phyloP scores from a whole-genome alignment of 2,797 vertebrate genomes.

The Takifugu rubripes region DNA sequence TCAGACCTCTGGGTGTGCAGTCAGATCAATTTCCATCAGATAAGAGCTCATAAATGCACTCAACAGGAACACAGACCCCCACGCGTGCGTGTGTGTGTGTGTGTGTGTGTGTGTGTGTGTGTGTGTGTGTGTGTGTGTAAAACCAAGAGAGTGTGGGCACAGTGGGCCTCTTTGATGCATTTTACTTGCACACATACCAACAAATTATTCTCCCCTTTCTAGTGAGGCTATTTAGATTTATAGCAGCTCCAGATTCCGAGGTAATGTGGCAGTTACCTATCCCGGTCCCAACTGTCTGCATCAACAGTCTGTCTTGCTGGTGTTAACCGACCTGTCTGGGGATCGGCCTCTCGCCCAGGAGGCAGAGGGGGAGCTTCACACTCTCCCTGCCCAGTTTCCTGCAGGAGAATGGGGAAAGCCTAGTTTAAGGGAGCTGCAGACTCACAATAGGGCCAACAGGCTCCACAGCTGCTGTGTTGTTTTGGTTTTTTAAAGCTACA shows the following conservation, averaged over 20 bases:
- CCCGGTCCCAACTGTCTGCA: background rate
- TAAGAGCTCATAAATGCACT: slow-evolving; percentile 54
- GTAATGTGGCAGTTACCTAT: background rate
- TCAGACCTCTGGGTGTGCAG: slow-evolving; percentile 54
- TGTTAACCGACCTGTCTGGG: slow-evolving; percentile 14
- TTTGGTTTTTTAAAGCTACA: slow-evolving; percentile 32
- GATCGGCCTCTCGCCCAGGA: slow-evolving; percentile 24
- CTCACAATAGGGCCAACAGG: slow-evolving; percentile 20
- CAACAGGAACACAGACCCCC: slow-evolving; percentile 19
- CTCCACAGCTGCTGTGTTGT: slow-evolving; percentile 25
- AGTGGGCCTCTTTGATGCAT: slow-evolving; percentile 2
- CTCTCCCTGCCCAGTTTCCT: slow-evolving; percentile 18
- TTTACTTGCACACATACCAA: slow-evolving; percentile 10
- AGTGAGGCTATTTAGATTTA: slow-evolving; percentile 2
- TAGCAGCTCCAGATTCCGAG: background rate
- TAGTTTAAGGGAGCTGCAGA: slow-evolving; percentile 33
- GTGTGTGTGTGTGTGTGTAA: slow-evolving; percentile 41
- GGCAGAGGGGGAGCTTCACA: slow-evolving; percentile 7
- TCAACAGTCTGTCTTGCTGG: background rate
- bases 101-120: background rate
- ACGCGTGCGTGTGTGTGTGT: background rate
- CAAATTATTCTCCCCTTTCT: background rate
- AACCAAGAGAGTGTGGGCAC: slow-evolving; percentile 30
- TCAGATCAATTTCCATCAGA: slow-evolving; percentile 66
- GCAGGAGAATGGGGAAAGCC: slow-evolving; percentile 24